Evolutionary conservation across 2,113 vertebrate genomes (phyloP).

Genomic region (Siniperca knerii): DNA sequence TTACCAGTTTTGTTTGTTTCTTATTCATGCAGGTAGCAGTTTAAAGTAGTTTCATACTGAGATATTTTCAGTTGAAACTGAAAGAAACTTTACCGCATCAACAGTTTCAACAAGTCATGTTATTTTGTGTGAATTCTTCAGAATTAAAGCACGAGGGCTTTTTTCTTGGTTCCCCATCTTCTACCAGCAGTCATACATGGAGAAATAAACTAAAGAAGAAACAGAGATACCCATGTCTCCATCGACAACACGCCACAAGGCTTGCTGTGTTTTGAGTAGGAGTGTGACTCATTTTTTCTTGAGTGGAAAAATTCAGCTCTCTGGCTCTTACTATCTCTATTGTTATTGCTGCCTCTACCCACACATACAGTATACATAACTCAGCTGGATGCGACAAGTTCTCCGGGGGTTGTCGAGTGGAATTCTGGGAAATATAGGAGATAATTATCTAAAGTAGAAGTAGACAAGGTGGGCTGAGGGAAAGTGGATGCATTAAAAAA

Average conservation of each 20-base stretch:
- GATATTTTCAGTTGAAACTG: background rate
- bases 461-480: conserved; percentile 18
- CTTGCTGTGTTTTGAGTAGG: conserved; percentile 78
- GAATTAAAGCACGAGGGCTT: background rate
- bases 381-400: conserved; percentile 74
- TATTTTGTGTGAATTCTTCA: background rate
- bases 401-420: conserved; percentile 62
- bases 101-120: background rate
- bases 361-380: conserved; percentile 79
- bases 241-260: conserved; percentile 61
- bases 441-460: conserved; percentile 55
- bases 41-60: background rate
- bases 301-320: conserved; percentile 78
- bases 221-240: conserved; percentile 59
- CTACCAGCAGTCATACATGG: conserved; percentile 14
- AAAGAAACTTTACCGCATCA: background rate
- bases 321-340: conserved; percentile 79
- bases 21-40: background rate
- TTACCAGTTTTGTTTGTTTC: background rate
- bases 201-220: conserved; percentile 42
- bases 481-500: conserved; percentile 48
- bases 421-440: conserved; percentile 72
- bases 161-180: conserved; percentile 6
- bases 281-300: conserved; percentile 81
- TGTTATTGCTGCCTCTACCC: conserved; percentile 76